These are phyloP conservation scores for Eumeta japonica DNA, from an alignment of 1,140 invertebrate species.

Conservation along the genomic window DNA sequence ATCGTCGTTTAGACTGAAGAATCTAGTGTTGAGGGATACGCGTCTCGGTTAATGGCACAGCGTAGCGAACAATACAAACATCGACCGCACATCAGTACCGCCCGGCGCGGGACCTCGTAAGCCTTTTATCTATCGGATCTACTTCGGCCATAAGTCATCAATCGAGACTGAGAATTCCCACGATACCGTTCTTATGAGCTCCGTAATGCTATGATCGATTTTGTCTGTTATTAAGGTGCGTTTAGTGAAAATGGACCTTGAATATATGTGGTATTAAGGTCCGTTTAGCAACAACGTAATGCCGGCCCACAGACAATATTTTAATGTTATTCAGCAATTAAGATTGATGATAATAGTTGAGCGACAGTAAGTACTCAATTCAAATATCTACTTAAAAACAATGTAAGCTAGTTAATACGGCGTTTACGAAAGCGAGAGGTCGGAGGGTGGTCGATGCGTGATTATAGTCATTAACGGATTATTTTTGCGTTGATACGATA, in stretches of 20 bases:
- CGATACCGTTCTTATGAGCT: slow-evolving; percentile 47
- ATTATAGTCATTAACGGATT: no score
- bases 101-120: no score
- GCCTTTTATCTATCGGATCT: no score
- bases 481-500: no score
- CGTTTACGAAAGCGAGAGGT: slow-evolving; percentile 37
- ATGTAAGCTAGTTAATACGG: slow-evolving; percentile 28
- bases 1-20: no score
- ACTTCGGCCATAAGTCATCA: slow-evolving; percentile 37
- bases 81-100: no score
- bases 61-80: no score
- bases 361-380: slow-evolving; percentile 50
- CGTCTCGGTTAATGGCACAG: no score
- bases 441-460: no score
- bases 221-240: slow-evolving; percentile 30
- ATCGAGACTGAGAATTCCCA: slow-evolving; percentile 37
- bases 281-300: slow-evolving; percentile 16
- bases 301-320: slow-evolving; percentile 34
- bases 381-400: slow-evolving; percentile 47
- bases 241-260: slow-evolving; percentile 26
- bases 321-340: slow-evolving; percentile 55
- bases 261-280: slow-evolving; percentile 17
- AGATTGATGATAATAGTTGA: slow-evolving; percentile 54
- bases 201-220: slow-evolving; percentile 42
- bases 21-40: no score